A percentile compares a stretch with the other conserved stretches of the same genome.
phyloP scores from a whole-genome alignment of 2,113 vertebrate species.

The Lampris incognitus region DNA sequence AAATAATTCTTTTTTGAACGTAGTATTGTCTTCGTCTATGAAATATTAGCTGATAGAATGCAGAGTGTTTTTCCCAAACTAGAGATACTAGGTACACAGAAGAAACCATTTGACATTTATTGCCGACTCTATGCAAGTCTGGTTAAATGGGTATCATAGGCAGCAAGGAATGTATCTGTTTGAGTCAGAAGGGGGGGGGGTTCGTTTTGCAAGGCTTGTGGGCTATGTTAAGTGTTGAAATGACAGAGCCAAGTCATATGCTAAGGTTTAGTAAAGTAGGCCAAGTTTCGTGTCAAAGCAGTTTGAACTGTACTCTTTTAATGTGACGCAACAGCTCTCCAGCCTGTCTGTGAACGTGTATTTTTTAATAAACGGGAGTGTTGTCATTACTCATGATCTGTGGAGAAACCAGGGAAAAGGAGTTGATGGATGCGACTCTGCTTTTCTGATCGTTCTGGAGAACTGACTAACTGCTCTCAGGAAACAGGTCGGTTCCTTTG shows the following conservation, averaged over 20 bases:
- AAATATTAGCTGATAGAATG: too few relatives aligned
- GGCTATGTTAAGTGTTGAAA: slow-evolving; percentile 32
- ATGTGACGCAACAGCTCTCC: slow-evolving; percentile 46
- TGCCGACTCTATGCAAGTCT: too few relatives aligned
- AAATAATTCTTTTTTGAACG: too few relatives aligned
- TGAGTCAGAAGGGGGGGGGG: background rate
- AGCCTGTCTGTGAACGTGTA: slow-evolving; percentile 49
- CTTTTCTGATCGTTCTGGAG: background rate
- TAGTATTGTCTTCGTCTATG: too few relatives aligned
- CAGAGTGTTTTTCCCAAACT: too few relatives aligned
- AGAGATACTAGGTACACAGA: too few relatives aligned
- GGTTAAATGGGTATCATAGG: too few relatives aligned
- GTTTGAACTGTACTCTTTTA: slow-evolving; percentile 35
- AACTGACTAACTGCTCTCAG: background rate
- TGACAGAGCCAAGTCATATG: slow-evolving; percentile 50
- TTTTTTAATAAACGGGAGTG: slow-evolving; percentile 18
- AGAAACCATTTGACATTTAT: too few relatives aligned
- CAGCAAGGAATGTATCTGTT: too few relatives aligned
- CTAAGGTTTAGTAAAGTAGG: slow-evolving; percentile 48
- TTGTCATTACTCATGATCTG: slow-evolving; percentile 23
- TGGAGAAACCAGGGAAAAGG: slow-evolving; percentile 17
- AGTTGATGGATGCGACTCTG: background rate
- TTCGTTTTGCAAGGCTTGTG: background rate
- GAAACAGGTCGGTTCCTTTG: background rate
- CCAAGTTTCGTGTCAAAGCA: slow-evolving; percentile 52